A percentile compares a stretch with the other conserved stretches of the same genome.
Evolutionary conservation across 2,888 invertebrate genomes (phyloP).

Genomic region (Lasioglossum lativentre): DNA sequence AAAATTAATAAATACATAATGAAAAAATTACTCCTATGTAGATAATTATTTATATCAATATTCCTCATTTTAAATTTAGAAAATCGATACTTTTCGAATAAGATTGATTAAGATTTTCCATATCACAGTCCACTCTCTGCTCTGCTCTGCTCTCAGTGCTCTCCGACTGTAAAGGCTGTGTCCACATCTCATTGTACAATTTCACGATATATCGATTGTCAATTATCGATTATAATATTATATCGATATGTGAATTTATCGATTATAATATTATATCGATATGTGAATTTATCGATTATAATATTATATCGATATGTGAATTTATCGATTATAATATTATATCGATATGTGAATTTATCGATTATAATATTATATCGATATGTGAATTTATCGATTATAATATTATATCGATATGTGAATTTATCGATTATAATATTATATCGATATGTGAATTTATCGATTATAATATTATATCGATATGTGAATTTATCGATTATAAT

Average conservation of each 20-base stretch:
- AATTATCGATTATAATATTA: not conserved
- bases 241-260: not conserved
- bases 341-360: not conserved
- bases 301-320: not conserved
- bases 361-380: not conserved
- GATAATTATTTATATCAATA: not conserved
- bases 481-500: not conserved
- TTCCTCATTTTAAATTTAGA: not conserved
- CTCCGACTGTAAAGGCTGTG: no score
- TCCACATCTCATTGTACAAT: not conserved
- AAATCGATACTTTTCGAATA: not conserved
- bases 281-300: not conserved
- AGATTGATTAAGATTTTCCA: not conserved
- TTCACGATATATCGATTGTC: not conserved
- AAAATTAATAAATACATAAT: slow-evolving; percentile 37
- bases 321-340: not conserved
- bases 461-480: not conserved
- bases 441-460: not conserved
- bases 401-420: not conserved
- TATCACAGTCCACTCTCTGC: no score
- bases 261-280: not conserved
- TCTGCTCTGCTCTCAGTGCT: no score
- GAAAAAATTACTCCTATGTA: not conserved
- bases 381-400: not conserved
- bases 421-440: not conserved